Base-by-base conservation (phyloP, 2,888 invertebrate species). In the Autographa gamma region DNA sequence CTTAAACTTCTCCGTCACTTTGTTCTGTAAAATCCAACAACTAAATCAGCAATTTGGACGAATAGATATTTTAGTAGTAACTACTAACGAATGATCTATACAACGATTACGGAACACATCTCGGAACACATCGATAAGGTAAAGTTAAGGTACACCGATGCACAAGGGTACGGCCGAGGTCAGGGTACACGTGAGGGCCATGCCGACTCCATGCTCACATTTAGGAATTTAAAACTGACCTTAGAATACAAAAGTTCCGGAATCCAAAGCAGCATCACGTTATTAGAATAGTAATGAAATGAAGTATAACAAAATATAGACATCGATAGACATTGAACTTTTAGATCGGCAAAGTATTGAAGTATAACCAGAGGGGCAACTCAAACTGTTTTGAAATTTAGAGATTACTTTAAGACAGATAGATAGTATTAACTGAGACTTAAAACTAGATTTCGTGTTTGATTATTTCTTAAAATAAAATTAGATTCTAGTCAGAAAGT, bases 1-100 rank as follows among this genome's bases (percentile, higher is more conserved):
- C 95, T 98, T 98, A 91, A 98, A 97, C 92, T 98, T 97, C 93
- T 98, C 98, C 76, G 98, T 98, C 81, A 98, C 98, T 96, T 98
- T 98, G 86, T 97, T 98, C 97, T 98, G 95, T 93, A 91, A 85
- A 25, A 88, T 79, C 85, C 69, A 83, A 69, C 25, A 0, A 2
- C 34, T 66, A 75, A 60, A 86, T 93, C 87, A 89, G 89, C 82
- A 78, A 74, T 62, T 81, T 74, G 66, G 72, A 77, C 73, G 76
- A 56, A 69, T 48, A 38, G 38, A 71, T 19, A 64, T 60, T 63
- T 63, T 9, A 32, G 25, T 41, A 79, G 74, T 66, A 67, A 38
- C 63, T 72, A 66, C 83, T 86, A 87, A 80, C 86, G 84, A 87
- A 80, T 84, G 77, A 85, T 76, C 79, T 81, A 63, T 80, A 81